Evolutionary conservation across 2,888 invertebrate genomes (phyloP).

Genomic region (Erebia aethiops): DNA sequence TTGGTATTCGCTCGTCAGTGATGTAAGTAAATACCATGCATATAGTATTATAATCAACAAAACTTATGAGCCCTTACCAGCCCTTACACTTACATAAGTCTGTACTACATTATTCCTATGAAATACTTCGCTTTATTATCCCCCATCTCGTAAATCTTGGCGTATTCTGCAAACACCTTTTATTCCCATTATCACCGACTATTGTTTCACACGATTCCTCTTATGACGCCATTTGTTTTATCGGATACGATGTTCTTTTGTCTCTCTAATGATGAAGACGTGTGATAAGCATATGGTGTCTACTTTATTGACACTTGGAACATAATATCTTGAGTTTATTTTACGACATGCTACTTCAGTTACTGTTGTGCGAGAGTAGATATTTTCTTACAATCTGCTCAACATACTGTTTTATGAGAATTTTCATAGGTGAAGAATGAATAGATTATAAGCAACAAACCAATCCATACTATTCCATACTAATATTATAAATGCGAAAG

Average conservation of each 20-base stretch:
- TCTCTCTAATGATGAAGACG: conserved; percentile 46
- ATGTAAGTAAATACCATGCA: too few relatives aligned
- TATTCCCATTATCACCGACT: conserved; percentile 58
- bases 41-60: background rate
- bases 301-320: conserved; percentile 30
- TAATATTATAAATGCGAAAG: too few relatives aligned
- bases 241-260: conserved; percentile 50
- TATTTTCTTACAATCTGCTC: background rate
- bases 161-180: conserved; percentile 30
- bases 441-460: too few relatives aligned
- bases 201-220: conserved; percentile 61
- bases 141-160: conserved; percentile 24
- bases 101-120: conserved; percentile 9
- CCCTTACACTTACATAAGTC: conserved; percentile 12
- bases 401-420: background rate
- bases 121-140: conserved; percentile 20
- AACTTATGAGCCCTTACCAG: background rate
- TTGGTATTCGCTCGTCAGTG: too few relatives aligned
- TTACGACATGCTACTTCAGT: conserved; percentile 12
- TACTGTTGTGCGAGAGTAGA: background rate
- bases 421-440: background rate
- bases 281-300: conserved; percentile 31
- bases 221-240: conserved; percentile 49
- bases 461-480: too few relatives aligned
- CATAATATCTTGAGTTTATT: conserved; percentile 4